These are phyloP conservation scores for Melieria omissa DNA, from an alignment of 2,888 invertebrate species.

Conservation along the genomic window DNA sequence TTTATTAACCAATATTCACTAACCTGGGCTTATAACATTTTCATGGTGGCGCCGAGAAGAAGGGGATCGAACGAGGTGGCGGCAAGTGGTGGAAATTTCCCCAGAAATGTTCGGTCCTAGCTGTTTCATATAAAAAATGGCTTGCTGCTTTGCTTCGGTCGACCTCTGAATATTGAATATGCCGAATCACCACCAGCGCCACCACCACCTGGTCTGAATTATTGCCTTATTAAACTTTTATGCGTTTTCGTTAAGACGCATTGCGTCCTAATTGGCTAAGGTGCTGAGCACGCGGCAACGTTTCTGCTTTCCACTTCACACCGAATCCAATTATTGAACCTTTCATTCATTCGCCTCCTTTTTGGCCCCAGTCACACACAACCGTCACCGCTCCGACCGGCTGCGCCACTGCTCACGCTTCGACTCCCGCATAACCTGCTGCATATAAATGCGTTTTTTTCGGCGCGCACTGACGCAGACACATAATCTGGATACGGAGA, in stretches of 20 bases:
- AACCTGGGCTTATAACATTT: not conserved
- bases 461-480: not conserved
- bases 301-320: conserved; percentile 7
- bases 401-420: not conserved
- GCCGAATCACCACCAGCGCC: not conserved
- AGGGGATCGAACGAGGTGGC: too few relatives aligned
- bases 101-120: not conserved
- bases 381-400: not conserved
- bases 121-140: not conserved
- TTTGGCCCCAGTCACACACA: not conserved
- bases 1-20: conserved; percentile 9
- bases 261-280: not conserved
- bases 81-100: too few relatives aligned
- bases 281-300: not conserved
- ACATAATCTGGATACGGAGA: not conserved
- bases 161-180: not conserved
- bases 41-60: too few relatives aligned
- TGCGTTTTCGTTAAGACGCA: conserved; percentile 40
- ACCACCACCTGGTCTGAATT: conserved; percentile 45
- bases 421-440: not conserved
- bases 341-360: not conserved
- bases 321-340: not conserved
- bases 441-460: conserved; percentile 4
- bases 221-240: conserved; percentile 60
- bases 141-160: not conserved